Evolutionary conservation across 2,797 vertebrate species (phyloP), one percentile per base, ranked within the genome.

Genomic region (Cryptoprocta ferox): DNA sequence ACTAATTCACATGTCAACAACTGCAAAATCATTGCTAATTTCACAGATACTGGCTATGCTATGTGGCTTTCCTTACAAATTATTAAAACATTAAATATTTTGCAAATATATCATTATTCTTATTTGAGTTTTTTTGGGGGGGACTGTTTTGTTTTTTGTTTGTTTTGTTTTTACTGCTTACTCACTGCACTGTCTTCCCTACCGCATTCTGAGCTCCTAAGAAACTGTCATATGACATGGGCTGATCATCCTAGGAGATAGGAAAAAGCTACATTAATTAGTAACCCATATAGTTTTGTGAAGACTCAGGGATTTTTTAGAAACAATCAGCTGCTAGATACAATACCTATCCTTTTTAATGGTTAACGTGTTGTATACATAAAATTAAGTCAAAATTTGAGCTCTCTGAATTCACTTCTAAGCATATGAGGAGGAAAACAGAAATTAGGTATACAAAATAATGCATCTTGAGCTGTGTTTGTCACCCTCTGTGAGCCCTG

Each of bases 351-450:
- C 2, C 11, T 30, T 78, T 71, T 91, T 82, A 3, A n/a, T 86
- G 35, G 18, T 16, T 87, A n/a, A 70, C 3, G 1, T 61, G 0
- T 2, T 37, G 0, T 63, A n/a, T 6, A 61, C 4, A 59, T 45
- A 24, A 24, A 37, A 80, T 76, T 56, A 66, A 66, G 14, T 56
- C 24, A 73, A 89, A 76, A 30, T 50, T 45, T 92, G 19, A 53
- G 3, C 28, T 53, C 35, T 35, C 15, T 70, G 21, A 56, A 1
- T 75, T 95, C 45, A 32, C 2, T 39, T 73, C 3, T 6, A 63
- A 80, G 3, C 3, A 63, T 79, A 56, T 39, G 5, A 26, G 24
- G 42, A 65, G 21, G 11, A 39, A 88, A 73, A 73, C 24, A 37
- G 10, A 6, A 68, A 39, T 50, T 26, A 35, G 1, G 5, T 28